phyloP scores from a whole-genome alignment of 2,797 vertebrate genomes.

The Gila robusta region DNA sequence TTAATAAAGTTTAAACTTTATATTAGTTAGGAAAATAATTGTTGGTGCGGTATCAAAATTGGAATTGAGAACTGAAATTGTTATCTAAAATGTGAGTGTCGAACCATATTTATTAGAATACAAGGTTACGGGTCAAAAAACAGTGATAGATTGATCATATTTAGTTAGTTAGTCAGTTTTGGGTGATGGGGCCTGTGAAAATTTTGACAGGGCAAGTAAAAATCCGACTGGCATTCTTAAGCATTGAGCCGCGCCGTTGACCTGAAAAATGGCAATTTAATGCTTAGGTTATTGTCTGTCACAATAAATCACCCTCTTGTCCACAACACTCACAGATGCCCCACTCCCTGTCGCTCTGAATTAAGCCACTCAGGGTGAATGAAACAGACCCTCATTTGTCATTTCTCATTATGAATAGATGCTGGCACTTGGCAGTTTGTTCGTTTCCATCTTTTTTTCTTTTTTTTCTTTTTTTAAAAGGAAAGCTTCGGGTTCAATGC shows the following conservation, averaged over 20 bases:
- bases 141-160: no score
- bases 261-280: slow-evolving; percentile 19
- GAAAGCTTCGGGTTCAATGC: not conserved
- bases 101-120: not conserved
- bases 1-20: no score
- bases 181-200: not conserved
- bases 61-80: not conserved
- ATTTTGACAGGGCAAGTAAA: no score
- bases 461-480: not conserved
- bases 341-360: slow-evolving; percentile 30
- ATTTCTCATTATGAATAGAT: slow-evolving; percentile 18
- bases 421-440: not conserved
- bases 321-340: slow-evolving; percentile 25
- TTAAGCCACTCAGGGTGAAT: slow-evolving; percentile 32
- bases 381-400: slow-evolving; percentile 40
- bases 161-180: not conserved
- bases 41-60: not conserved
- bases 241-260: not conserved
- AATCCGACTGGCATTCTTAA: not conserved
- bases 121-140: not conserved
- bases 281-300: slow-evolving; percentile 50
- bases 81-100: not conserved
- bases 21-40: not conserved
- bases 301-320: slow-evolving; percentile 54
- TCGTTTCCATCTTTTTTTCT: not conserved